Conservation (phyloP, 2,888 invertebrate species). For the Crossocerus cetratus region DNA sequence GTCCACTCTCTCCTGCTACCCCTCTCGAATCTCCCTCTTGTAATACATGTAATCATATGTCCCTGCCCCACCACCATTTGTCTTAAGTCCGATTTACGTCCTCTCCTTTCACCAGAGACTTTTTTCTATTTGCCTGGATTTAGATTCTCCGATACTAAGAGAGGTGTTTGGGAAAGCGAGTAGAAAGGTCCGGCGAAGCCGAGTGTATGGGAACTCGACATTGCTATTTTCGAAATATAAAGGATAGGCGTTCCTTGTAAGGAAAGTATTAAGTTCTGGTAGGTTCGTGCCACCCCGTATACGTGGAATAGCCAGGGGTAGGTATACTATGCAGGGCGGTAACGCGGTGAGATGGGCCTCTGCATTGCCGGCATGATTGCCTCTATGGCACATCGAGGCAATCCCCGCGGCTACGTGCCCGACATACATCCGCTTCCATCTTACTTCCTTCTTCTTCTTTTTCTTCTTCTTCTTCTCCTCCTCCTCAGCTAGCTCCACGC, state of each 20-base stretch:
- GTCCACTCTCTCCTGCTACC: no score
- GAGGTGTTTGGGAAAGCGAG: no score
- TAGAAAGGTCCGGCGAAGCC: no score
- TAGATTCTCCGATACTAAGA: no score
- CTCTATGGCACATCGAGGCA: conserved; percentile 77
- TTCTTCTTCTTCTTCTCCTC: conserved; percentile 56
- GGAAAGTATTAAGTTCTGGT: no score
- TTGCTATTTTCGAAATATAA: no score
- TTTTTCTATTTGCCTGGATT: conserved; percentile 11
- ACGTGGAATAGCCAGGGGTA: conserved; percentile 63
- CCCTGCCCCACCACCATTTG: background rate
- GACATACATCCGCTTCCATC: conserved; percentile 75
- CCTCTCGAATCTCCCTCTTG: no score
- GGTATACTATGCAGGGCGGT: conserved; percentile 76
- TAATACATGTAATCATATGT: no score
- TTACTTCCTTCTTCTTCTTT: conserved; percentile 62
- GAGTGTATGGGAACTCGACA: no score
- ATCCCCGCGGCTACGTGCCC: conserved; percentile 77
- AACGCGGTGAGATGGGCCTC: conserved; percentile 75
- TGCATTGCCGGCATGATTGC: conserved; percentile 77
- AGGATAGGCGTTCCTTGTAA: no score
- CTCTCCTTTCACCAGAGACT: no score
- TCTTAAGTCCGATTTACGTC: conserved; percentile 15
- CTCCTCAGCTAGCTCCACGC: conserved; percentile 45
- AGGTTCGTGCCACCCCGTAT: conserved; percentile 18